phyloP scores from a whole-genome alignment of 2,797 vertebrate genomes.

The Catharus ustulatus region DNA sequence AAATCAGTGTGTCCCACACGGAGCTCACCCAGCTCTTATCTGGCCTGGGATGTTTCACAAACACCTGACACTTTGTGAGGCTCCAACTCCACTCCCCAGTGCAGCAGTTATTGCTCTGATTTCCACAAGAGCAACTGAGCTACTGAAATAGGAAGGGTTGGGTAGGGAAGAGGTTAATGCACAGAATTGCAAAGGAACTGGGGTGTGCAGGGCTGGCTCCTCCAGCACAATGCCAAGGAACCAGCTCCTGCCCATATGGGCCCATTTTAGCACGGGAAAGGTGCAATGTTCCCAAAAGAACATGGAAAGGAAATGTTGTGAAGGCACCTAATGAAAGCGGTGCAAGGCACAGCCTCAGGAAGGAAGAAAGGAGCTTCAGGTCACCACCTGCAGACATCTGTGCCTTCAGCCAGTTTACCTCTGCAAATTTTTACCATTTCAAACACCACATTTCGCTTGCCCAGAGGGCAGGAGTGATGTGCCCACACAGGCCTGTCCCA shows the following conservation, averaged over 20 bases:
- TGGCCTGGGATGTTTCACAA: not conserved
- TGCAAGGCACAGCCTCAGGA: rapidly evolving
- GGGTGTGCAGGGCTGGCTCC: not conserved
- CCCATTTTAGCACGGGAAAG: not conserved
- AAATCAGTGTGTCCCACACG: not conserved
- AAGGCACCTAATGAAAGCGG: not conserved
- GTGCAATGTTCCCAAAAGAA: not conserved
- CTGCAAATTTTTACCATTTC: not conserved
- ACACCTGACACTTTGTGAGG: not conserved
- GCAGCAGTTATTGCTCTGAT: not conserved
- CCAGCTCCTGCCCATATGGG: not conserved
- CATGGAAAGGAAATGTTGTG: rapidly evolving
- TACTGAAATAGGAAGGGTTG: not conserved
- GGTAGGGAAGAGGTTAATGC: not conserved
- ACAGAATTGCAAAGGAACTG: not conserved
- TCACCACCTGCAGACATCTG: not conserved
- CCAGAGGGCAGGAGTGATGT: not conserved
- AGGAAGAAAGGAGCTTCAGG: not conserved
- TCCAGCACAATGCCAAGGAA: not conserved
- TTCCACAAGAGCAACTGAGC: not conserved
- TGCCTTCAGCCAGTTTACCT: not conserved
- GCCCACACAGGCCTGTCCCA: not conserved
- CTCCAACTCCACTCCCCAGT: not conserved
- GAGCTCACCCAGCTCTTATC: not conserved
- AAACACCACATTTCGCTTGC: not conserved